Evolutionary conservation across 1,140 invertebrate species (phyloP), one percentile per base, ranked within the genome.

Genomic region (Drosophila dunni): DNA sequence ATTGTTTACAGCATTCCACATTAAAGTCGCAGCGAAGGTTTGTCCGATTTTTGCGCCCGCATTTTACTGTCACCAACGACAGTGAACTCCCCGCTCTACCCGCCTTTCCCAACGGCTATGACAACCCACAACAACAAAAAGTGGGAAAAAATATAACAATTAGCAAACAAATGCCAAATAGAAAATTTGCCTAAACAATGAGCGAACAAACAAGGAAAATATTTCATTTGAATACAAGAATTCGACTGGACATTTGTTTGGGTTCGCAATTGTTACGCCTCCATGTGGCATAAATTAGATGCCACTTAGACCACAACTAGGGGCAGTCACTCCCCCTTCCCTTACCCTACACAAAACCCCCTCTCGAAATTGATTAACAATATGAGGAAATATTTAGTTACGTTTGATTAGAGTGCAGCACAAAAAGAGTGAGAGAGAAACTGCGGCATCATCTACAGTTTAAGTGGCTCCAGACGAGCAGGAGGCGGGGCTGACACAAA

Each of bases 331-430:
- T 7, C 56, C 56, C 56, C 50, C 10, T 17, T 13, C 40, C n/a
- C 38, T 36, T 33, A 33, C 45, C 5, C 44, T 50, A 24, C 29
- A 24, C 5, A 8, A 8, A 11, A n/a, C 53, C 9, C 45, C 13
- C 45, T 46, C 13, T 46, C 13, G 4, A 75, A 88, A 89, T 83
- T 80, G 68, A 78, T 83, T 75, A 83, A 75, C 71, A 78, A 84
- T 84, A 71, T 76, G 65, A 75, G 84, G 84, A 89, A 78, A 84
- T 89, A 84, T 89, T 89, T 81, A 89, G 84, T 89, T 89, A 76
- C 69, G 66, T 70, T 78, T 81, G 69, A 80, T 79, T 86, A 75
- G 40, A 64, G 50, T 29, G 6, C 24, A 29, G 24, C 24, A 5
- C 3, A 29, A 29, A 38, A 9, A 29, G 40, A 34, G 15, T 9